phyloP scores from a whole-genome alignment of 1,140 invertebrate genomes.

The Eumaeus atala region DNA sequence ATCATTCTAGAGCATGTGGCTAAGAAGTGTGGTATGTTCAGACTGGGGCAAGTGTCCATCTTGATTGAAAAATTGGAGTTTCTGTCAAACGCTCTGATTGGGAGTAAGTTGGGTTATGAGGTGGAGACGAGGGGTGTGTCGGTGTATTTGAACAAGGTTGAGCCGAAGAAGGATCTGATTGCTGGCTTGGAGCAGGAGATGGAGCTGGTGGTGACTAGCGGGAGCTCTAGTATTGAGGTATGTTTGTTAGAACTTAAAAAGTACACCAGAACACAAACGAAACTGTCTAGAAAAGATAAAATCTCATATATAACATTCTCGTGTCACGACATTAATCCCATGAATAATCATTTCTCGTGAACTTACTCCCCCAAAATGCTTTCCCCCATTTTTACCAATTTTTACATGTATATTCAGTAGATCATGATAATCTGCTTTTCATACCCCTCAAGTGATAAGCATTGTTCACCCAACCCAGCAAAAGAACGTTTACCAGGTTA shows the following conservation, averaged over 20 bases:
- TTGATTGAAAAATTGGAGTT: conserved; percentile 79
- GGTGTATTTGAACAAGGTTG: conserved; percentile 71
- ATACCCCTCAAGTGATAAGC: too few relatives aligned
- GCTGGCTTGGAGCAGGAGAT: conserved; percentile 82
- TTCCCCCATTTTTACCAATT: too few relatives aligned
- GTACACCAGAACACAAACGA: too few relatives aligned
- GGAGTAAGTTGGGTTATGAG: conserved; percentile 58
- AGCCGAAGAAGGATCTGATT: conserved; percentile 78
- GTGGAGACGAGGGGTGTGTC: conserved; percentile 64
- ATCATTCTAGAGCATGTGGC: conserved; percentile 78
- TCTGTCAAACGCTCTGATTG: conserved; percentile 71
- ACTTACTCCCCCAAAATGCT: too few relatives aligned
- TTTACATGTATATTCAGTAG: too few relatives aligned
- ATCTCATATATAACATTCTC: too few relatives aligned
- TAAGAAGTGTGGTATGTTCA: conserved; percentile 76
- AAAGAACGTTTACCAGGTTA: too few relatives aligned
- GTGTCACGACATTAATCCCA: too few relatives aligned
- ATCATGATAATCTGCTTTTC: too few relatives aligned
- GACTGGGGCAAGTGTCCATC: conserved; percentile 77
- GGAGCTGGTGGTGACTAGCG: conserved; percentile 79
- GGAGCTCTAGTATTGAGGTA: conserved; percentile 73
- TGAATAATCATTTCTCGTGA: too few relatives aligned
- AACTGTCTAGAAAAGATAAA: too few relatives aligned
- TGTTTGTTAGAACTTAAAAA: not conserved
- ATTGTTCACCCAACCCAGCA: too few relatives aligned